Percentiles rank a stretch among this genome's conserved stretches.
Conservation (phyloP, 2,888 invertebrate genomes). For the Fragum fragum region DNA sequence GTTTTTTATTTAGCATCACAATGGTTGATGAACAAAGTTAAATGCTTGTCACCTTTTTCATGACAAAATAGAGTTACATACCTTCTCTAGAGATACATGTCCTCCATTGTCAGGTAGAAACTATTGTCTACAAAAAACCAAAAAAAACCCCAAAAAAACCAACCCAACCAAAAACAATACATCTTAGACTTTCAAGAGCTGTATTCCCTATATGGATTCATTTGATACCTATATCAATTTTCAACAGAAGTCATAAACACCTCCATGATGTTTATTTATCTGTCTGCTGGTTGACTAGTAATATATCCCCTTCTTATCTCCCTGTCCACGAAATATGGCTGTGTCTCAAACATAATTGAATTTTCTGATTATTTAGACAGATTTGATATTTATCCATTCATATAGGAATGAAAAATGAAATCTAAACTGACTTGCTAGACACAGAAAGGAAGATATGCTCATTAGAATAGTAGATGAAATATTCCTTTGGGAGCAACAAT, state of each 20-base stretch:
- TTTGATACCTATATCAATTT: background rate
- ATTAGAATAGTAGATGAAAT: background rate
- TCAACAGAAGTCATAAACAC: constrained; percentile 4
- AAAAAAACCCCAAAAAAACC: too few species aligned
- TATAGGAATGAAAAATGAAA: constrained; percentile 1
- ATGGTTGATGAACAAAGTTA: too few species aligned
- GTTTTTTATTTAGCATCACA: too few species aligned
- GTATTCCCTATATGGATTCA: too few species aligned
- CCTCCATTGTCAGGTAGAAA: too few species aligned
- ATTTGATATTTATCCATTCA: background rate
- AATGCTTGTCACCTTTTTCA: too few species aligned
- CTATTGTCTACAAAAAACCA: too few species aligned
- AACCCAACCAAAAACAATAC: too few species aligned
- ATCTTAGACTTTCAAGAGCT: too few species aligned
- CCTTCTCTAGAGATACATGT: too few species aligned
- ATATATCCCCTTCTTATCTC: constrained; percentile 4
- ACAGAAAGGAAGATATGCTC: background rate
- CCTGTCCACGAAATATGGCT: background rate
- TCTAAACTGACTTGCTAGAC: background rate
- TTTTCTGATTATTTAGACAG: constrained; percentile 16
- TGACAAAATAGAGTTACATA: too few species aligned
- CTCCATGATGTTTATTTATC: background rate
- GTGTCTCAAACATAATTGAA: constrained; percentile 3
- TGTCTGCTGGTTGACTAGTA: constrained; percentile 6
- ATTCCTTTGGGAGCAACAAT: background rate